Evolutionary conservation across 64 coral and sea anemone genomes (phyloP).

Genomic region (Catalaphyllia jardinei): DNA sequence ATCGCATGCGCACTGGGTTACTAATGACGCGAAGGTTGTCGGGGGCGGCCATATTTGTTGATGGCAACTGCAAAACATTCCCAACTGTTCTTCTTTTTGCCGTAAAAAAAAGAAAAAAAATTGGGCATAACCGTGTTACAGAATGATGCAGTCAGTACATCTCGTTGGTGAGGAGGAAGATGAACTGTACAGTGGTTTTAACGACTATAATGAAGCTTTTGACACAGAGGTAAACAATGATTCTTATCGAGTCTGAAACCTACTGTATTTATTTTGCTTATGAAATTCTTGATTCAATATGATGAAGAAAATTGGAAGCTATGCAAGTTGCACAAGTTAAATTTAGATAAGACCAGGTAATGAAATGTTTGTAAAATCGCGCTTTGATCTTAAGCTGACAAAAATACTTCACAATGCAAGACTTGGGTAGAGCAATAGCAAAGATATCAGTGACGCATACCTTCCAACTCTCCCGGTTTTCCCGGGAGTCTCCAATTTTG

Average conservation of each 20-base stretch:
- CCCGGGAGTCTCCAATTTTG: too few species aligned
- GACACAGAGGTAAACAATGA: conserved; percentile 80
- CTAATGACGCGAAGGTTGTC: conserved; percentile 45
- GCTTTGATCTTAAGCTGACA: too few species aligned
- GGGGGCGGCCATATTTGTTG: conserved; percentile 72
- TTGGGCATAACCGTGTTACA: background rate
- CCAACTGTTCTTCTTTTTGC: background rate
- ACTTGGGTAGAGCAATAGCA: too few species aligned
- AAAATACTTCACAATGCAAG: too few species aligned
- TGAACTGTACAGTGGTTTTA: conserved; percentile 95
- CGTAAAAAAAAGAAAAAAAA: background rate
- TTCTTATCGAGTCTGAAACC: background rate
- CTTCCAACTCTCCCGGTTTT: too few species aligned
- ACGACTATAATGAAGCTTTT: conserved; percentile 96
- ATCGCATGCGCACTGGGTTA: background rate
- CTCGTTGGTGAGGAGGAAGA: conserved; percentile 97
- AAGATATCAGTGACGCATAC: too few species aligned
- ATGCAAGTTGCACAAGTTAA: too few species aligned
- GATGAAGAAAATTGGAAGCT: too few species aligned
- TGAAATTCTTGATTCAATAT: too few species aligned
- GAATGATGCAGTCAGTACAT: conserved; percentile 92
- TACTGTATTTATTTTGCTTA: too few species aligned
- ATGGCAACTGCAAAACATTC: conserved; percentile 86
- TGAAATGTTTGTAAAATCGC: too few species aligned
- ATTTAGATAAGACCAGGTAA: too few species aligned